phyloP scores from a whole-genome alignment of 2,888 invertebrate species.

The Brachypalpus laphriformis region DNA sequence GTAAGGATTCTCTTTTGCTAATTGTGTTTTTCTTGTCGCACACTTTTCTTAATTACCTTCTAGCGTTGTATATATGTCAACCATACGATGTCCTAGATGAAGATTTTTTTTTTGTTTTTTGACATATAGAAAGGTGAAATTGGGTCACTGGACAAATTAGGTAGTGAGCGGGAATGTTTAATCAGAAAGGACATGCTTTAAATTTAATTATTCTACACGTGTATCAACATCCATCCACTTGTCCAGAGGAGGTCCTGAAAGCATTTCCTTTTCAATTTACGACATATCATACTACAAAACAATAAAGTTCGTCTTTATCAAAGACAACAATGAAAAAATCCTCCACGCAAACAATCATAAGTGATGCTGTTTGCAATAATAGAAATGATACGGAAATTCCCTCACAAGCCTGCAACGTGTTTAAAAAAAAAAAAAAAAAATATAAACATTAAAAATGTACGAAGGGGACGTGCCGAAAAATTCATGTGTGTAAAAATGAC shows the following conservation, averaged over 20 bases:
- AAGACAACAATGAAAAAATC: not conserved
- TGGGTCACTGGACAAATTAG: not conserved
- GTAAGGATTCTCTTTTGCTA: not conserved
- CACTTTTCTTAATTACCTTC: conserved; percentile 29
- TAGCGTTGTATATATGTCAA: conserved; percentile 5
- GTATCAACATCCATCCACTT: not conserved
- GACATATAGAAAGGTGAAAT: not conserved
- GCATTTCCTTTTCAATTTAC: not conserved
- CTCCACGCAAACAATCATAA: conserved; percentile 8
- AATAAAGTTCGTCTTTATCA: not conserved
- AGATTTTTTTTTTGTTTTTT: not conserved
- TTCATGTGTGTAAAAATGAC: conserved; percentile 25
- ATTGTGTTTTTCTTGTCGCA: not conserved
- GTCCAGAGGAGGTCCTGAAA: not conserved
- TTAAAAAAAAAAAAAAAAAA: not conserved
- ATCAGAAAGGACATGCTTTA: conserved; percentile 4
- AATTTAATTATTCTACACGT: conserved; percentile 1
- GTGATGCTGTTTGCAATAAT: conserved; percentile 1
- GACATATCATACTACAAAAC: not conserved
- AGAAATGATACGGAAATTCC: not conserved
- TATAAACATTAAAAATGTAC: conserved; percentile 31
- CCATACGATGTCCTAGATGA: not conserved
- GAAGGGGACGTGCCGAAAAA: conserved; percentile 43
- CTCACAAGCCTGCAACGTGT: conserved; percentile 5
- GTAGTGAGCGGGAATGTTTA: not conserved